Evolutionary conservation across 2,888 invertebrate species (phyloP), one percentile per base, ranked within the genome.

Genomic region (Teleiodes luculella): DNA sequence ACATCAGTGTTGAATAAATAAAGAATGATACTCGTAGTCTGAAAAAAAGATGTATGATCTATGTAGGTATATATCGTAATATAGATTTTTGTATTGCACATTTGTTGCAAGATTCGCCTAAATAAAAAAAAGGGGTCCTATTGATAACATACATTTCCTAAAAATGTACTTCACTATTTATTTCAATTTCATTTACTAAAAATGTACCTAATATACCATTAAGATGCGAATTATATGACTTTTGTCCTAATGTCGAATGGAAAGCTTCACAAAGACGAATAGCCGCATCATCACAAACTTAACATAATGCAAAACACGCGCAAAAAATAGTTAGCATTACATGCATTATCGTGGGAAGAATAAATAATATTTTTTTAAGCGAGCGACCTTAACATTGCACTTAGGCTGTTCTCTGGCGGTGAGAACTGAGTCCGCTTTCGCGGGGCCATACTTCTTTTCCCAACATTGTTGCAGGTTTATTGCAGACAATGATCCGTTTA

Each of bases 391-490:
- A 64, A 70, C 74, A 72, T 70, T 69, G 69, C 57, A 64, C 63
- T 61, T 37, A 43, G 48, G 28, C 65, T 68, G 69, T 66, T 70
- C 69, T 59, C 24, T 6, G n/a, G 57, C 57, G 61, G 63, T 80
- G 85, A 78, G 86, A 86, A 85, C 71, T 64, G 24, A 37, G 49
- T 13, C 72, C 80, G 86, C 87, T 88, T 88, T 88, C 87, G 75
- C 86, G 76, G 65, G 57, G 70, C 70, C 59, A 56, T 45, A 49
- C 65, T 67, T 68, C 60, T 56, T 70, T 83, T 85, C 85, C 74
- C 83, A 84, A 67, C 64, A 49, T 49, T 49, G 54, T 60, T 71
- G 77, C 77, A 74, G 24, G 46, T 37, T 49, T 28, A 79, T 79
- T 64, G 74, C 57, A 66, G 76, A 83, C 85, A 83, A 86, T 83